Evolutionary conservation across 1,140 invertebrate species (phyloP).

Genomic region (Carcinoscorpius rotundicauda): DNA sequence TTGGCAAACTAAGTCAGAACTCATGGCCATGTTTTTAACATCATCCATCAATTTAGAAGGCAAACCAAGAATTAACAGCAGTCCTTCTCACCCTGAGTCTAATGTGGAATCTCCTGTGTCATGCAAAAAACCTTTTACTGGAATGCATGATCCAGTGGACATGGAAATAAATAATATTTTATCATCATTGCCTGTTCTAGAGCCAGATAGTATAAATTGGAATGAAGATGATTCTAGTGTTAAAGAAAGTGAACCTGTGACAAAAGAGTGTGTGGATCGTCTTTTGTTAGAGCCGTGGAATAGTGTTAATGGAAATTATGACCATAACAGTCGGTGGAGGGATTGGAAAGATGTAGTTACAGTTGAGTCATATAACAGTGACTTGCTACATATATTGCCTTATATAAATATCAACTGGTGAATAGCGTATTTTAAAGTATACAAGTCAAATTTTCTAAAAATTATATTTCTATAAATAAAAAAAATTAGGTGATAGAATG

Average conservation of each 20-base stretch:
- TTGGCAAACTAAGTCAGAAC: conserved; percentile 40
- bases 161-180: conserved; percentile 43
- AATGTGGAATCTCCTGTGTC: conserved; percentile 13
- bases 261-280: conserved; percentile 24
- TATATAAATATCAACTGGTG: conserved; percentile 75
- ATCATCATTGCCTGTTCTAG: conserved; percentile 47
- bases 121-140: conserved; percentile 5
- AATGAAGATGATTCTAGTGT: conserved; percentile 31
- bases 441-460: too few relatives aligned
- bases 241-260: conserved; percentile 30
- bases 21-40: conserved; percentile 43
- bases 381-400: conserved; percentile 71
- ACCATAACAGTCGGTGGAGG: conserved; percentile 47
- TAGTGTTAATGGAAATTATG: conserved; percentile 49
- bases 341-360: conserved; percentile 70
- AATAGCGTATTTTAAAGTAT: too few relatives aligned
- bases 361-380: conserved; percentile 51
- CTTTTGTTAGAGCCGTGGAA: conserved; percentile 31
- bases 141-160: conserved; percentile 21
- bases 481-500: too few relatives aligned
- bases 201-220: conserved; percentile 39
- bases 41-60: conserved; percentile 26
- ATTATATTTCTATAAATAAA: too few relatives aligned
- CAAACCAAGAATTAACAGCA: conserved; percentile 6
- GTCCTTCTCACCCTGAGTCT: conserved; percentile 14